Base-by-base conservation (phyloP, 2,113 vertebrate species). In the Hyperopisus bebe region DNA sequence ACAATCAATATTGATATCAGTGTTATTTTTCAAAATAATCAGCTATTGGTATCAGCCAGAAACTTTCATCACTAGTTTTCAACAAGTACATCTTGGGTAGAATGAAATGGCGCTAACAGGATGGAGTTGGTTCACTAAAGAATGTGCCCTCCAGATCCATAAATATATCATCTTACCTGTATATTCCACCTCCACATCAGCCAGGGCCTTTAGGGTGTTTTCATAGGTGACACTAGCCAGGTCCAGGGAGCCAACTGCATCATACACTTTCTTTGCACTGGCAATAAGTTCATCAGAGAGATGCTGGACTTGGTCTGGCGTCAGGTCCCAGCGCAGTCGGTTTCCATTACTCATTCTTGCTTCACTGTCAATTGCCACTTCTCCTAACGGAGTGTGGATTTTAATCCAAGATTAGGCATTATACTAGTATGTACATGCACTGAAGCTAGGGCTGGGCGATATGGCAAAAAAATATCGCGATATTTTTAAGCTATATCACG, bases 181-280 rank as follows among this genome's bases (percentile, higher is more conserved):
- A 91, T 99, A 99, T 0, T 97, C 95, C 42, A 98, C 97, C 91
- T 99, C 98, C 89, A 97, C 97, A 0, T 98, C 97, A 0, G 98
- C 98, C 62, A 99, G 95, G 0, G 96, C 97, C 93, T 98, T 97
- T 48, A 99, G 95, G 0, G 97, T 98, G 94, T 96, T 99, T 66
- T 97, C 96, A 0, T 96, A 97, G 90, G 93, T 95, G 87, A 99
- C 97, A 0, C 93, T 90, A 0, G 94, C 93, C 0, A 95, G 90
- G 2, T 95, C 94, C 93, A 98, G 95, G 0, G 92, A 83, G 0
- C 98, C 98, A 66, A 99, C 97, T 0, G n/a, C 31, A 93, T 99
- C 98, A 5, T 99, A 99, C 10, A 98, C 97, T 0, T 86, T 89
- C 95, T 98, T 98, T 70, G 97, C 99, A 86, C 94, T 95, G 66